Evolutionary conservation across 2,888 invertebrate genomes (phyloP).

Genomic region (Drepanosiphum platanoidis): DNA sequence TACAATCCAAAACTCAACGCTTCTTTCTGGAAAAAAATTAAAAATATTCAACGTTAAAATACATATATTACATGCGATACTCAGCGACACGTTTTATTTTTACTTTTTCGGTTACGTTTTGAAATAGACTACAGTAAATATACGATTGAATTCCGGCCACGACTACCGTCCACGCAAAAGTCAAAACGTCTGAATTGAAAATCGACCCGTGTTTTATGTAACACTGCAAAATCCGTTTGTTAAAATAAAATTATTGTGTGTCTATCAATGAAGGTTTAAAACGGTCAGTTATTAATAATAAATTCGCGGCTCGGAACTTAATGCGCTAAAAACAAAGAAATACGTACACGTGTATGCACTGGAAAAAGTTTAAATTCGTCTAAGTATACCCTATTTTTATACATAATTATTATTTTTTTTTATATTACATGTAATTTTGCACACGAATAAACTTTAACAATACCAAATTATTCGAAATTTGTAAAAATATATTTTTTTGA

Average conservation of each 20-base stretch:
- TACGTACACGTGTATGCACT: no score
- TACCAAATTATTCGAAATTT: no score
- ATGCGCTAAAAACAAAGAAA: no score
- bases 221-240: background rate
- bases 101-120: background rate
- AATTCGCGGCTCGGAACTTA: no score
- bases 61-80: background rate
- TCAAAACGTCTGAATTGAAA: background rate
- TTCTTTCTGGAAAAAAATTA: constrained; percentile 11
- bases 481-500: no score
- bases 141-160: background rate
- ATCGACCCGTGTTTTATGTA: background rate
- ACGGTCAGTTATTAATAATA: no score
- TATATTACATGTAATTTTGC: no score
- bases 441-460: no score
- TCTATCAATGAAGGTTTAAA: no score
- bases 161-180: background rate
- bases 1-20: background rate
- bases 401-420: no score
- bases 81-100: background rate
- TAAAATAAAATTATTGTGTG: background rate
- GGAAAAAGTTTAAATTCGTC: no score
- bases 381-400: no score
- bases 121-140: constrained; percentile 4
- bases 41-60: background rate